Base-by-base conservation (phyloP, 2,113 vertebrate species). In the Thunnus maccoyii region DNA sequence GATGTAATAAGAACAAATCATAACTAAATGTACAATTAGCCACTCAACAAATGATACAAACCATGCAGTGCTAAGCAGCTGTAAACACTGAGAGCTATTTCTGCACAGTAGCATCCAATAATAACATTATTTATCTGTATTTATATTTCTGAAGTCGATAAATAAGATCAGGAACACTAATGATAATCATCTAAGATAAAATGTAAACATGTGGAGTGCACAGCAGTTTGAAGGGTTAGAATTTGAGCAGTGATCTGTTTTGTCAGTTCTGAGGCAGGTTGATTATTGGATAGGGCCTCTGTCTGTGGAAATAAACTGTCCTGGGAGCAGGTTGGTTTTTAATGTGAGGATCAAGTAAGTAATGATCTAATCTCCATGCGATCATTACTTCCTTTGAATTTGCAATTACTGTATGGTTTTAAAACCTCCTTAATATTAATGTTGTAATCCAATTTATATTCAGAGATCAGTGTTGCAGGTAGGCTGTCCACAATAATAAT, bases 21-120 rank as follows among this genome's bases (percentile, higher is more conserved):
- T 65, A 82, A 60, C 70, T 46, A 65, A 78, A 82, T 79, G 41
- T 76, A 82, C 66, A 82, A 82, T 86, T 82, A 82, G 22, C 63
- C 65, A 65, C 70, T 79, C 52, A 65, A 12, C 22, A 54, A 61
- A 70, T 61, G 46, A 84, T 71, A 63, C 61, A 74, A 44, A 55
- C 20, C 61, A 68, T 22, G 66, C 65, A 61, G 65, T 2, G 44
- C 36, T 32, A 30, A 54, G 66, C 58, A 78, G 4, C 52, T 63
- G 27, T 48, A 64, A 86, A 72, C 54, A 78, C 5, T 46, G 25
- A 58, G 54, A 25, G 47, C 11, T 61, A 55, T 72, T 68, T 56
- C 51, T 60, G 17, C 70, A 61, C 54, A 80, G 72, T 17, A 56
- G 60, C 25, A 52, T 32, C 47, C 44, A 61, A 50, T 46, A 6